These are phyloP conservation scores for Notodonta ziczac DNA, from an alignment of 2,888 invertebrate species.

Conservation along the genomic window DNA sequence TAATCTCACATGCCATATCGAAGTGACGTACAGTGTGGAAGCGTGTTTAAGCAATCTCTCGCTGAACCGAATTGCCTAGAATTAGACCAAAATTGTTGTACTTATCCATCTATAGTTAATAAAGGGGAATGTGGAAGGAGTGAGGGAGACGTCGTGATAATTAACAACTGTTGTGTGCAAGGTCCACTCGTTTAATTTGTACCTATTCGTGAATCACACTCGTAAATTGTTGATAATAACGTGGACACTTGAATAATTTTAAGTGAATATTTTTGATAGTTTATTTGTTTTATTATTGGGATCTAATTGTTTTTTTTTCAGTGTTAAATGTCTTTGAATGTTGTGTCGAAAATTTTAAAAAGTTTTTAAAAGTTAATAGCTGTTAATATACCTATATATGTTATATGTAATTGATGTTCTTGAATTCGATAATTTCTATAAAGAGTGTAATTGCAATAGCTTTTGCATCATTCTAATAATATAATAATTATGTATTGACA, in stretches of 20 bases:
- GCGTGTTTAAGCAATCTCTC: slow-evolving; percentile 17
- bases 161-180: slow-evolving; percentile 56
- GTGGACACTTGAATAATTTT: slow-evolving; percentile 40
- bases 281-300: slow-evolving; percentile 61
- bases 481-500: slow-evolving; percentile 20
- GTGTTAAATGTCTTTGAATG: slow-evolving; percentile 22
- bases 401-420: slow-evolving; percentile 40
- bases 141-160: slow-evolving; percentile 47
- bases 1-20: neutral
- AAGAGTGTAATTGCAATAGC: slow-evolving; percentile 50
- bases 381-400: slow-evolving; percentile 26
- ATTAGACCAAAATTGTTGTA: slow-evolving; percentile 77
- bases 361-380: slow-evolving; percentile 21
- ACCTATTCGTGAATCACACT: slow-evolving; percentile 22
- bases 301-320: slow-evolving; percentile 39
- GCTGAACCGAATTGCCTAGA: slow-evolving; percentile 78
- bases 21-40: slow-evolving; percentile 1
- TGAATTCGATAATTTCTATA: slow-evolving; percentile 41
- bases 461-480: slow-evolving; percentile 48
- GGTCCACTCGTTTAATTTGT: slow-evolving; percentile 48
- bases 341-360: slow-evolving; percentile 32
- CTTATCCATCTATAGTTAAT: slow-evolving; percentile 76
- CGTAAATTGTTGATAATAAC: slow-evolving; percentile 14
- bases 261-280: slow-evolving; percentile 56
- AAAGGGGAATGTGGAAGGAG: slow-evolving; percentile 69